Base-by-base conservation (phyloP, 2,797 vertebrate genomes). In the Neosilurus hyrtlii region DNA sequence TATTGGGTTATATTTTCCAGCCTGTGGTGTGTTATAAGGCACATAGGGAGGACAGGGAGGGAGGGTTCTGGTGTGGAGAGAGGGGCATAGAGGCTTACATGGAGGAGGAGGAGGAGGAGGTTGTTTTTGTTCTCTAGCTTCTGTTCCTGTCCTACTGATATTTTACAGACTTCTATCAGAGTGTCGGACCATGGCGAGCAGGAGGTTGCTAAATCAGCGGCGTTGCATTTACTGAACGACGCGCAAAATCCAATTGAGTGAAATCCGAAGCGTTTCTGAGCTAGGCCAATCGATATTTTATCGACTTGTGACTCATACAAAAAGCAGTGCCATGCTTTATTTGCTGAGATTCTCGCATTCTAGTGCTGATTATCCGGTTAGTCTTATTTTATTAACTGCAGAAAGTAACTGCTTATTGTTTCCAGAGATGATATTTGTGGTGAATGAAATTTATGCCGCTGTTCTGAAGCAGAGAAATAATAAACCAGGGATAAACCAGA, bases 1-100 rank as follows among this genome's bases (percentile, higher is more conserved):
- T 88, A 86, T 83, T 86, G 85, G 87, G 61, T 88, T 59, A 84
- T 83, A 75, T 83, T 30, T 79, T 74, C 26, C 63, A 71, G 75
- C 75, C 51, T 52, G 51, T 66, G 72, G 82, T 82, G 76, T 81
- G 82, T 65, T 79, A 54, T 8, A 16, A 72, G 14, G 49, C 61
- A 66, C 68, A 71, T 56, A 24, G 24, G 57, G 59, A 20, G 3
- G 61, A 10, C 43, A 51, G 68, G 68, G 61, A 59, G 68, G 77
- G 61, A 54, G 67, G 82, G 43, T 43, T 59, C 18, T 4, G 15
- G 43, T 18, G 66, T 37, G 15, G 43, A 57, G 30, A 72, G 26
- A 63, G 24, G n/a, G 11, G 35, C 22, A 54, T 59, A 12, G 24
- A 26, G 26, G 80, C 59, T 51, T 59, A 43, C 52, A 61, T 30